Conservation (phyloP, 2,888 invertebrate species). For the Trissonchulus latispiculum region DNA sequence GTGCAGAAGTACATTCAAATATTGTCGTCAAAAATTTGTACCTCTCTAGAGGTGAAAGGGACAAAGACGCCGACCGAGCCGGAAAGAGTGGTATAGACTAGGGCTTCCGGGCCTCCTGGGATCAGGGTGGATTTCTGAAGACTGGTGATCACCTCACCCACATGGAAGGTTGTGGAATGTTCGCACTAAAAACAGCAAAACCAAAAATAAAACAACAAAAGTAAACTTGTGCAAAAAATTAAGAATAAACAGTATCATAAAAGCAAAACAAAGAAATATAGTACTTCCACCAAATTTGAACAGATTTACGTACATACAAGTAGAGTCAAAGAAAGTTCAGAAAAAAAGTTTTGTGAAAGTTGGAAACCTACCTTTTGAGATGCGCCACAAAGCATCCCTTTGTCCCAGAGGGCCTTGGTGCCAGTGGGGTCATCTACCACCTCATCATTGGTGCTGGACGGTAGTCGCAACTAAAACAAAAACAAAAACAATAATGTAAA, state of each 20-base stretch:
- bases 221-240: too few species aligned
- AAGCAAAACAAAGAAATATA: too few species aligned
- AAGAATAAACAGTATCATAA: too few species aligned
- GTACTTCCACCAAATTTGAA: too few species aligned
- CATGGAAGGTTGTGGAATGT: constrained; percentile 61
- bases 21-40: too few species aligned
- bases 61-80: constrained; percentile 83
- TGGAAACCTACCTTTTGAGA: constrained; percentile 79
- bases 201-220: too few species aligned
- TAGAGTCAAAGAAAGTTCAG: too few species aligned
- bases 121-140: constrained; percentile 79
- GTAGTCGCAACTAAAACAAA: constrained; percentile 60
- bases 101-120: constrained; percentile 90
- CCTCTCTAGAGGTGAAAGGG: constrained; percentile 77
- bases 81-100: constrained; percentile 88
- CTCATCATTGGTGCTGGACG: constrained; percentile 84
- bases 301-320: too few species aligned
- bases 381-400: constrained; percentile 82
- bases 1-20: too few species aligned
- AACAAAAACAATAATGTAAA: too few species aligned
- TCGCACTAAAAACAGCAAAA: too few species aligned
- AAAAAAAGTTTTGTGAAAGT: too few species aligned
- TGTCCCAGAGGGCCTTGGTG: constrained; percentile 85
- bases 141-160: constrained; percentile 91
- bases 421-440: constrained; percentile 99